Conservation (phyloP, 2,113 vertebrate species). For the Pyrgilauda ruficollis region DNA sequence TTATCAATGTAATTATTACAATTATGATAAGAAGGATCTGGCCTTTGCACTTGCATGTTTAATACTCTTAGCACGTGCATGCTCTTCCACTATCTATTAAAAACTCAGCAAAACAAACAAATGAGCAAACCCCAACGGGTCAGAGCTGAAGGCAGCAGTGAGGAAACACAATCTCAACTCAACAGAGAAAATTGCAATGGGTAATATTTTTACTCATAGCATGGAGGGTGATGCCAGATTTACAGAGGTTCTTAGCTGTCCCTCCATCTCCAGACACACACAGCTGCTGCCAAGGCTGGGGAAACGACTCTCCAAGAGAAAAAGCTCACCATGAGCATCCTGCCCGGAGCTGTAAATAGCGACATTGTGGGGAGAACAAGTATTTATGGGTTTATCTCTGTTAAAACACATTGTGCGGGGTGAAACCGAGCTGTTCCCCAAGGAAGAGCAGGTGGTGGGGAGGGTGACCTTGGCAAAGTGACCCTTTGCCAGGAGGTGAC, state of each 20-base stretch:
- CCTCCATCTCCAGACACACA: neutral
- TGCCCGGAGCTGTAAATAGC: neutral
- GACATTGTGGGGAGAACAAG: neutral
- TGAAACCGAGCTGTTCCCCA: neutral
- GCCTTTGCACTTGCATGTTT: conserved; percentile 42
- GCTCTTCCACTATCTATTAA: neutral
- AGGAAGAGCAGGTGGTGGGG: too few relatives aligned
- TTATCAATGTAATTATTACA: neutral
- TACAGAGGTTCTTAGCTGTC: neutral
- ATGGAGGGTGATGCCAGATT: neutral
- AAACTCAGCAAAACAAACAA: neutral
- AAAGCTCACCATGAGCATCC: neutral
- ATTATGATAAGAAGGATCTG: conserved; percentile 13
- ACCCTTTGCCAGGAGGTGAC: neutral
- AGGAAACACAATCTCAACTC: neutral
- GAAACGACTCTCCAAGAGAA: neutral
- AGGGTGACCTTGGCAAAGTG: neutral
- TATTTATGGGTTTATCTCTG: neutral
- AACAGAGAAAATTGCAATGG: neutral
- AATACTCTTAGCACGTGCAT: conserved; percentile 11
- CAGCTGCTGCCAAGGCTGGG: neutral
- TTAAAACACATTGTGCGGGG: neutral
- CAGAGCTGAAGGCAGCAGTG: neutral
- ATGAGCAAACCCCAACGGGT: neutral
- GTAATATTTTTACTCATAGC: neutral